A percentile compares a stretch with the other conserved stretches of the same genome.
These are phyloP conservation scores for Meles meles DNA, from an alignment of 2,113 vertebrate genomes.

Conservation along the genomic window DNA sequence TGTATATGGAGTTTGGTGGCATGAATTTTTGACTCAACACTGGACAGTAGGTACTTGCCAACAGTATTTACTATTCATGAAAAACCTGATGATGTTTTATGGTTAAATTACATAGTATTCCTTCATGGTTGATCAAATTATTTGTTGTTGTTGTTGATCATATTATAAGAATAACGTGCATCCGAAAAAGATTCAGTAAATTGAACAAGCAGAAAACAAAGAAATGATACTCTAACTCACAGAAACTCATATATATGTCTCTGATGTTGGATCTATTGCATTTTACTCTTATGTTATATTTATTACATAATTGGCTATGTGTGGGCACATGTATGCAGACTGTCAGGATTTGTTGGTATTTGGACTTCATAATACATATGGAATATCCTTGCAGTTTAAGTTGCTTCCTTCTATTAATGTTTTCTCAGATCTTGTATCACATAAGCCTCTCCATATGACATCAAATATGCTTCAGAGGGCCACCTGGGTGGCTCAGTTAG, in stretches of 20 bases:
- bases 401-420: constrained; percentile 18
- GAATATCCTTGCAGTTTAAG: background rate
- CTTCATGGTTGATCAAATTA: background rate
- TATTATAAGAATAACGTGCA: background rate
- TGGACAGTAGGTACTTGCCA: background rate
- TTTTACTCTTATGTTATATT: background rate
- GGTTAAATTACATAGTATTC: background rate
- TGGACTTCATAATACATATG: background rate
- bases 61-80: background rate
- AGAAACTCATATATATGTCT: background rate
- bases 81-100: background rate
- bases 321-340: background rate
- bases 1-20: background rate
- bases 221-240: background rate
- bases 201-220: background rate
- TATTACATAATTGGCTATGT: background rate
- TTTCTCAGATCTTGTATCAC: background rate
- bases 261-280: background rate
- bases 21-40: background rate
- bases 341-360: background rate
- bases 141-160: too few species aligned
- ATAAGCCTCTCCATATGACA: background rate
- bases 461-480: background rate
- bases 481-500: too few species aligned
- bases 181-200: background rate